Percentiles rank a stretch among this genome's conserved stretches.
Conservation (phyloP, 2,888 invertebrate genomes). For the Acanthosepion esculentum region DNA sequence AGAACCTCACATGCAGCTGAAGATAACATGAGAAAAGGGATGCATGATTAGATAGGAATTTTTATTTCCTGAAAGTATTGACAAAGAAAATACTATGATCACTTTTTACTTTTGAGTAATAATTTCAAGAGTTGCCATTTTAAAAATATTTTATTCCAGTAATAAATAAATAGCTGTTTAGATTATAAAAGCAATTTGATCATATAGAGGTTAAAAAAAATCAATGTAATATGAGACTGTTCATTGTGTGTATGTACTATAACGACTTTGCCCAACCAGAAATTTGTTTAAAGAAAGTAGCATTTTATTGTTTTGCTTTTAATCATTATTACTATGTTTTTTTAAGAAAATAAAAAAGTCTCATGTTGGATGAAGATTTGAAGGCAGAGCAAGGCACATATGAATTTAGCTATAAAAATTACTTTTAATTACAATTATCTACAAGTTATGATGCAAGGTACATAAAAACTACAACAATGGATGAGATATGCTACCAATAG, state of each 20-base stretch:
- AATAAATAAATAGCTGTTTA: not conserved
- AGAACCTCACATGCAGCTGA: too few species aligned
- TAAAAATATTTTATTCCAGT: not conserved
- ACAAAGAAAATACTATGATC: too few species aligned
- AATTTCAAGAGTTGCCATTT: not conserved
- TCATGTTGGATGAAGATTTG: slow-evolving; percentile 33
- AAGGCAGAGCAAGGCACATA: not conserved
- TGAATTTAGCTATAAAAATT: not conserved
- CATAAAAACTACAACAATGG: not conserved
- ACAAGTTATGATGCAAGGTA: not conserved
- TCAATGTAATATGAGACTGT: not conserved
- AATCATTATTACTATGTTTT: not conserved
- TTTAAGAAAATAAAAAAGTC: not conserved
- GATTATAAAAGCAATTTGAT: not conserved
- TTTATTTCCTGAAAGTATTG: not conserved
- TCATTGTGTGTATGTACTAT: not conserved
- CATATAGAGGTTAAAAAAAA: not conserved
- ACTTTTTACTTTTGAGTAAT: not conserved
- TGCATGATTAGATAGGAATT: not conserved
- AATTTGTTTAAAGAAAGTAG: not conserved
- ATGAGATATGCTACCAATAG: not conserved
- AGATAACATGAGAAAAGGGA: too few species aligned
- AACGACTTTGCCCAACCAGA: not conserved
- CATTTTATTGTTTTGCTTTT: not conserved
- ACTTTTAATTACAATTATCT: slow-evolving; percentile 5